phyloP scores from a whole-genome alignment of 1,140 invertebrate species.

The Bemisia tabaci region DNA sequence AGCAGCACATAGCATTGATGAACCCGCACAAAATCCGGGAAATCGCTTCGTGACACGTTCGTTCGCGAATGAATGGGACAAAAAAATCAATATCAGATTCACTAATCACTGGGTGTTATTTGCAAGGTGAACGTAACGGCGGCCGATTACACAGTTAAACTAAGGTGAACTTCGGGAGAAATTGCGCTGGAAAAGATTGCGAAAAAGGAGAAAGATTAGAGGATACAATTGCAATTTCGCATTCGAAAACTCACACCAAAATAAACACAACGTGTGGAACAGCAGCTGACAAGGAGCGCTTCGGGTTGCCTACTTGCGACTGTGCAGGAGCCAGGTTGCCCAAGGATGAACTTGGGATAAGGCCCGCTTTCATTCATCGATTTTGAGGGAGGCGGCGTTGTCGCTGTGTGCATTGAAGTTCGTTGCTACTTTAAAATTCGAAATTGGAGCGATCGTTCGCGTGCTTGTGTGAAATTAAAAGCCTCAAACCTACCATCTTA shows the following conservation, averaged over 20 bases:
- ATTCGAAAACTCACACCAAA: no score
- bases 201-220: no score
- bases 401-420: background rate
- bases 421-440: background rate
- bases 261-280: background rate
- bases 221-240: no score
- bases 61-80: background rate
- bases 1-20: background rate
- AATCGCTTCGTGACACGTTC: background rate
- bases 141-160: no score
- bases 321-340: background rate
- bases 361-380: background rate
- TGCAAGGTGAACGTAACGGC: no score
- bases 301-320: background rate
- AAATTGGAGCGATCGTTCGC: background rate
- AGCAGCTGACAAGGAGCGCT: background rate
- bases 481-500: background rate
- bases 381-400: background rate
- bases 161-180: no score
- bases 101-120: no score
- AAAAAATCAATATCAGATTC: background rate
- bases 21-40: background rate
- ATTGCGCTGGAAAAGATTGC: no score
- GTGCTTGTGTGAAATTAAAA: background rate
- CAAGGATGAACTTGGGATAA: background rate